Percentiles rank a stretch among this genome's conserved stretches.
These are phyloP conservation scores for Nomada hirtipes DNA, from an alignment of 2,888 invertebrate species.

Conservation along the genomic window DNA sequence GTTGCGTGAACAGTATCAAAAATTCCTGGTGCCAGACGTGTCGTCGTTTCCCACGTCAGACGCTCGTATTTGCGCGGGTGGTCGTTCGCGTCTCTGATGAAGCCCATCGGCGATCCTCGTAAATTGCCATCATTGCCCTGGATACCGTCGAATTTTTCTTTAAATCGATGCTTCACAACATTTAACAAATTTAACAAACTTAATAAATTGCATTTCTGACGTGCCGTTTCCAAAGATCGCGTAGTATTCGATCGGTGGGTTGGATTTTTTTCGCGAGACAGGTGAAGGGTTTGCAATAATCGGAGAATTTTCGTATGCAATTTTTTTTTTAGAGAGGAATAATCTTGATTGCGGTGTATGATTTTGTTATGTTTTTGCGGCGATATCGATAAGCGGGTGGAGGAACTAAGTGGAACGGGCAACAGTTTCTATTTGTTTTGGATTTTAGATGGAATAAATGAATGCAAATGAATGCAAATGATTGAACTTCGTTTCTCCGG, in stretches of 20 bases:
- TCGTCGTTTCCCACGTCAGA: constrained; percentile 13
- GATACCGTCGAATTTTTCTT: not conserved
- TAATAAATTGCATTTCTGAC: too few species aligned
- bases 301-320: not conserved
- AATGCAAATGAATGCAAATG: not conserved
- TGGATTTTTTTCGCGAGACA: too few species aligned
- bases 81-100: constrained; percentile 38
- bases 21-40: constrained; percentile 55
- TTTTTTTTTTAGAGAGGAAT: not conserved
- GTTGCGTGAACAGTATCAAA: constrained; percentile 35
- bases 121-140: constrained; percentile 31
- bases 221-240: too few species aligned
- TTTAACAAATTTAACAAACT: too few species aligned
- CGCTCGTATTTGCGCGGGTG: constrained; percentile 45
- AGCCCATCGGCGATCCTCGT: constrained; percentile 11
- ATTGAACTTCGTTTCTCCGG: constrained; percentile 2
- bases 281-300: too few species aligned
- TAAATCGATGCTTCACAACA: too few species aligned
- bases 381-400: too few species aligned
- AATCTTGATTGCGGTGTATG: too few species aligned
- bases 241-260: too few species aligned
- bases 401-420: not conserved
- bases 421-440: not conserved
- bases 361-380: too few species aligned
- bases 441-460: not conserved